Evolutionary conservation across 2,797 vertebrate genomes (phyloP), one percentile per base, ranked within the genome.

Genomic region (Antrozous pallidus): DNA sequence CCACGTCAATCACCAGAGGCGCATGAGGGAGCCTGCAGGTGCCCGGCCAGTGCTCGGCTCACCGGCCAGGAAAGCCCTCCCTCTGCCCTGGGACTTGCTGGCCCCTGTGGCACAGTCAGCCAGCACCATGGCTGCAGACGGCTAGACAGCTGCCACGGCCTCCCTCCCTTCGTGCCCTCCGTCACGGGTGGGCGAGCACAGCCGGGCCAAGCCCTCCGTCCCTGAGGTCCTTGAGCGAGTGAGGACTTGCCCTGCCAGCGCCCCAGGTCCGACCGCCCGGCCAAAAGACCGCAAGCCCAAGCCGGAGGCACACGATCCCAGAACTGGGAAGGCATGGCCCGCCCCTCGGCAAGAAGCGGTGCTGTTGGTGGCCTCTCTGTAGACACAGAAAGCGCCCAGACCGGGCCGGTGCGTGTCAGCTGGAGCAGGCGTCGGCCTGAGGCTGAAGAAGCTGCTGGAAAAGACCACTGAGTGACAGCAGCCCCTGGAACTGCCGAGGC

Each of bases 41-140:
- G 38, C 16, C 22, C 11, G 13, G 22, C 13, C 16, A 8, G n/a
- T 3, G 24, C 13, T 1, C 2, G 40, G 12, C 45, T 69, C 42
- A 8, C 0, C 1, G 33, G 22, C 13, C 16, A 65, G 54, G 26
- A 61, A 45, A 31, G n/a, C 38, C 33, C 14, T 4, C 10, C 36
- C 49, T 4, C 13, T 14, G 12, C 42, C 26, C 4, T 14, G 3
- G 70, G 56, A 28, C 18, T 2, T 7, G 49, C 47, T 33, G 22
- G 28, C 71, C 33, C 33, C 61, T 9, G 9, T 7, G 28, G 31
- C 28, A 49, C 3, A 42, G 28, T 1, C 28, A 4, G 9, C 3
- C 0, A 14, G 9, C 18, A 22, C 3, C 6, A 28, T 3, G 26
- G 28, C 26, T 4, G 36, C 17, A 42, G 1, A 40, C 4, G 28